Percentiles rank a stretch among this genome's conserved stretches.
phyloP scores from a whole-genome alignment of 1,140 invertebrate species.

The Hylyphantes graminicola region DNA sequence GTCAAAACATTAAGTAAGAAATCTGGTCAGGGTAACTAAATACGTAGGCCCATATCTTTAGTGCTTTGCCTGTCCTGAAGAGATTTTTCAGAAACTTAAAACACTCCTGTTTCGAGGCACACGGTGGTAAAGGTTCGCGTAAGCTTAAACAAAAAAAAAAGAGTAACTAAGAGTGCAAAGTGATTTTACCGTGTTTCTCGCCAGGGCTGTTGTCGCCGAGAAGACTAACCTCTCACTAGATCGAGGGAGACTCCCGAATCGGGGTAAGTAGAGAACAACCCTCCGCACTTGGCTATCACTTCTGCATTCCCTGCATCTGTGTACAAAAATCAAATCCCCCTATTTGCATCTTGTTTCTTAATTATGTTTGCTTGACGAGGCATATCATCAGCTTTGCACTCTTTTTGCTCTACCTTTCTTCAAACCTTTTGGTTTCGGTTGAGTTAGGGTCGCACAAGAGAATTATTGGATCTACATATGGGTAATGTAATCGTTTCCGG shows the following conservation, averaged over 20 bases:
- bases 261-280: conserved; percentile 48
- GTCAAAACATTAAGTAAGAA: too few species aligned
- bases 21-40: too few species aligned
- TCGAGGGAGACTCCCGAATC: conserved; percentile 30
- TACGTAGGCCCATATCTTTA: too few species aligned
- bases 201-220: conserved; percentile 57
- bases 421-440: too few species aligned
- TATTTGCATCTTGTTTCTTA: conserved; percentile 35
- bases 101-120: too few species aligned
- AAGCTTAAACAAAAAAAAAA: too few species aligned
- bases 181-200: conserved; percentile 26
- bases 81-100: too few species aligned
- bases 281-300: conserved; percentile 43
- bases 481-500: too few species aligned
- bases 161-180: conserved; percentile 57
- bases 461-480: too few species aligned
- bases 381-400: conserved; percentile 55
- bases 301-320: conserved; percentile 34
- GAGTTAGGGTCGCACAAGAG: too few species aligned
- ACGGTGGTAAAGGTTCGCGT: too few species aligned
- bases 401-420: conserved; percentile 45
- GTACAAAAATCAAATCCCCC: not conserved
- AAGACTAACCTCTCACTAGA: conserved; percentile 55
- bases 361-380: conserved; percentile 26
- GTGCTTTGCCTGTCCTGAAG: too few species aligned